Evolutionary conservation across 37 sponge, comb jelly and placozoan species (phyloP).

Genomic region (Axinella damicornis): DNA sequence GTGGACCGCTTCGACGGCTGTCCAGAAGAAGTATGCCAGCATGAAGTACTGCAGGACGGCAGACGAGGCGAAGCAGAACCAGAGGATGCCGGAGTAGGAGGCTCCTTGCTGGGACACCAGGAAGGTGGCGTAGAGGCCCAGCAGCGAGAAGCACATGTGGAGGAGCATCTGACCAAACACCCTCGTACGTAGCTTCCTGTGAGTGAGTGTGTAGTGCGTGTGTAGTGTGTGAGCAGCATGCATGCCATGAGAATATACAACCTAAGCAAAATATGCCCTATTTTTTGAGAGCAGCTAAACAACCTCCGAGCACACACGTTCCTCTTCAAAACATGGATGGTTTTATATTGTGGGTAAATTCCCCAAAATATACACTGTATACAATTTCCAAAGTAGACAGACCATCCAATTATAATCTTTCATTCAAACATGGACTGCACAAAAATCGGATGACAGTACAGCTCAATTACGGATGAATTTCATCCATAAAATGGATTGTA

Average conservation of each 20-base stretch:
- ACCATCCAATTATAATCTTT: too few relatives aligned
- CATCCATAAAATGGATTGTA: too few relatives aligned
- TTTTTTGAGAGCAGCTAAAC: too few relatives aligned
- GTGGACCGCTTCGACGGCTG: slow-evolving; percentile 44
- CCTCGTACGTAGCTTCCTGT: slow-evolving; percentile 25
- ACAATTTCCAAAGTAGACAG: too few relatives aligned
- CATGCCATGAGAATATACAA: not conserved
- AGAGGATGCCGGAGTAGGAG: not conserved
- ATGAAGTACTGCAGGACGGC: slow-evolving; percentile 54
- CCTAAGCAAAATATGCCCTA: too few relatives aligned
- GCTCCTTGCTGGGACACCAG: slow-evolving; percentile 12
- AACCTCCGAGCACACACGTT: too few relatives aligned
- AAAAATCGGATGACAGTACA: too few relatives aligned
- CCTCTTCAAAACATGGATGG: too few relatives aligned
- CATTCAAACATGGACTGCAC: too few relatives aligned
- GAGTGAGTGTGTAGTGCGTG: not conserved
- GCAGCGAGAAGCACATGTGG: slow-evolving; percentile 47
- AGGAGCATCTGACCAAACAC: slow-evolving; percentile 38
- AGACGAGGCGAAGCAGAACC: slow-evolving; percentile 30
- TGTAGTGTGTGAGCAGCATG: not conserved
- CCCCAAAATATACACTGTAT: too few relatives aligned
- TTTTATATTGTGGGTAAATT: too few relatives aligned
- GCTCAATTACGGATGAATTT: too few relatives aligned
- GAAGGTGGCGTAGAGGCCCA: slow-evolving; percentile 35
- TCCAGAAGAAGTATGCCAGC: slow-evolving; percentile 58